A percentile compares a stretch with the other conserved stretches of the same genome.
phyloP scores from a whole-genome alignment of 2,113 vertebrate genomes.

The Larimichthys polyactis region DNA sequence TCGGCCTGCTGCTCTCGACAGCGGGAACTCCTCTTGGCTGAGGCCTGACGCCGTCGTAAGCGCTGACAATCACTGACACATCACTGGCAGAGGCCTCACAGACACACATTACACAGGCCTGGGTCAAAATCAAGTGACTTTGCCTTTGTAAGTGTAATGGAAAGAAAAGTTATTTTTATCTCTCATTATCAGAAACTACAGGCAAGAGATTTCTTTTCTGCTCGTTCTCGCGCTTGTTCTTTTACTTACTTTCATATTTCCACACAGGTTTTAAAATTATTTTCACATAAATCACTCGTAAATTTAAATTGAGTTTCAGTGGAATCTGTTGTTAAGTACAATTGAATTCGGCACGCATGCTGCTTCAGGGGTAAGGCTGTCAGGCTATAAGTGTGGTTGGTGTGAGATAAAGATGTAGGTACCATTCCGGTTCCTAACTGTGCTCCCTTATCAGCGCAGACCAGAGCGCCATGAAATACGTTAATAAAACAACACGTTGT shows the following conservation, averaged over 20 bases:
- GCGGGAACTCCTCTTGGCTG: constrained; percentile 80
- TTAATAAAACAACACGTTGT: constrained; percentile 45
- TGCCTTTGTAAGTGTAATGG: not conserved
- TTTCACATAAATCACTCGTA: constrained; percentile 18
- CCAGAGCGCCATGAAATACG: constrained; percentile 55
- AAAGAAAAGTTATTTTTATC: not conserved
- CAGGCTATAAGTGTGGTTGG: constrained; percentile 39
- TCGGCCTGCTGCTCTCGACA: constrained; percentile 62
- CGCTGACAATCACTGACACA: constrained; percentile 70
- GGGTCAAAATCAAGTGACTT: constrained; percentile 27
- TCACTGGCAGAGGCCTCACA: constrained; percentile 60
- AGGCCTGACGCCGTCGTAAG: constrained; percentile 53
- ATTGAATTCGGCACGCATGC: not conserved
- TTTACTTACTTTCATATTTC: not conserved
- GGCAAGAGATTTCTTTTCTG: not conserved
- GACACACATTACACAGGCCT: constrained; percentile 41
- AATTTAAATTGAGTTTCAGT: constrained; percentile 41
- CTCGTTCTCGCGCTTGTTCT: not conserved
- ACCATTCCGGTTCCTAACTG: constrained; percentile 28
- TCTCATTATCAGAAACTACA: not conserved
- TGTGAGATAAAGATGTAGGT: constrained; percentile 66
- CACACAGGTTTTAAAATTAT: not conserved
- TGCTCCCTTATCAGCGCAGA: constrained; percentile 62
- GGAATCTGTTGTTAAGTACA: constrained; percentile 21
- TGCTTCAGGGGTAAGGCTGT: constrained; percentile 26